Evolutionary conservation across 2,888 invertebrate species (phyloP).

Genomic region (Leuctra nigra): DNA sequence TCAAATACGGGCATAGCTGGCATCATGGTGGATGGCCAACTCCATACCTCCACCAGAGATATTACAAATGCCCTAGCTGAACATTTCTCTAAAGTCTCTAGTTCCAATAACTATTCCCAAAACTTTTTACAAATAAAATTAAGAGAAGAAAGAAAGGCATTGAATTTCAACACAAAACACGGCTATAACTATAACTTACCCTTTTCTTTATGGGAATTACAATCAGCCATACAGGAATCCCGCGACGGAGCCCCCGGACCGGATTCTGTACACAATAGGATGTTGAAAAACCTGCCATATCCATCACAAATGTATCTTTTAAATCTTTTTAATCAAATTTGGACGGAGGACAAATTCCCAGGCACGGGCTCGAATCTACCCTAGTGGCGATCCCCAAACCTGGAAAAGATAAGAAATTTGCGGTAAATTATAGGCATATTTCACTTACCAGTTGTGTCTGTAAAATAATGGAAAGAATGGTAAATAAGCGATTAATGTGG

Average conservation of each 20-base stretch:
- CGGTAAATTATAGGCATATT: slow-evolving; percentile 30
- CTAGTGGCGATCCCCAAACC: slow-evolving; percentile 11
- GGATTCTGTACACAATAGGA: slow-evolving; percentile 4
- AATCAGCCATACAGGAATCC: slow-evolving; percentile 1
- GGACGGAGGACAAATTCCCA: slow-evolving; percentile 5
- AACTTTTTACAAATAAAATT: neutral
- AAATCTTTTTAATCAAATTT: slow-evolving; percentile 9
- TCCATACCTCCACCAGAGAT: neutral
- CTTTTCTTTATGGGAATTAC: neutral
- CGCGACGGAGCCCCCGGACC: neutral
- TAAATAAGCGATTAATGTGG: slow-evolving; percentile 30
- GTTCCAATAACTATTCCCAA: neutral
- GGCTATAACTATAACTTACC: neutral
- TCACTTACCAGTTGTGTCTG: slow-evolving; percentile 32
- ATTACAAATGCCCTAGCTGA: neutral
- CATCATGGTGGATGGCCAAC: neutral
- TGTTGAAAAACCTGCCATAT: neutral
- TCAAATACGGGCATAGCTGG: neutral
- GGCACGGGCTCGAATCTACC: slow-evolving; percentile 1
- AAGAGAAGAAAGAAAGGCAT: neutral
- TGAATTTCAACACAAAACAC: neutral
- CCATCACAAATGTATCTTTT: neutral
- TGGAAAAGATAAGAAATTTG: neutral
- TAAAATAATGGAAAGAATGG: slow-evolving; percentile 31
- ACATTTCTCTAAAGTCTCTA: slow-evolving; percentile 8